These are phyloP conservation scores for Gymnopithys bicolor DNA, from an alignment of 2,797 vertebrate species.

Conservation along the genomic window DNA sequence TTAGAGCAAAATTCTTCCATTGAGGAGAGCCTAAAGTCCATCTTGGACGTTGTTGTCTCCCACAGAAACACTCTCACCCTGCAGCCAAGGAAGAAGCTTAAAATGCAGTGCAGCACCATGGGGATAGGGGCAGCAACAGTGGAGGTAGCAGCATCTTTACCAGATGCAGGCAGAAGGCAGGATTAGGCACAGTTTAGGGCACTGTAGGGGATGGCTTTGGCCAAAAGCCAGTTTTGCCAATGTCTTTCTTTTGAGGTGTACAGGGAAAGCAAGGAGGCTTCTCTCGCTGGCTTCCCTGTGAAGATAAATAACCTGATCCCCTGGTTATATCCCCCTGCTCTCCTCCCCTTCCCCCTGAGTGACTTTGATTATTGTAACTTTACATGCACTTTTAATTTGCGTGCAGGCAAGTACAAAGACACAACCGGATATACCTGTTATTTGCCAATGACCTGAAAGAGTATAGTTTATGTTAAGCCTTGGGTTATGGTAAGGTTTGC, in stretches of 20 bases:
- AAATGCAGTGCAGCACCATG: accelerated
- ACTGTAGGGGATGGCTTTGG: constrained; percentile 21
- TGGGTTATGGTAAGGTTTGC: constrained; percentile 81
- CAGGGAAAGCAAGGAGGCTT: constrained; percentile 43
- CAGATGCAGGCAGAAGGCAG: background rate
- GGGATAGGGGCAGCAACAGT: background rate
- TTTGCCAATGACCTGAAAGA: constrained; percentile 82
- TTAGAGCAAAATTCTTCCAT: background rate
- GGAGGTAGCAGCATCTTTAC: background rate
- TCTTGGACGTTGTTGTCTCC: background rate
- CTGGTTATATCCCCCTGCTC: constrained; percentile 65
- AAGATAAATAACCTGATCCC: constrained; percentile 70
- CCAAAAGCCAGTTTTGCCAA: constrained; percentile 17
- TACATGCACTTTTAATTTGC: constrained; percentile 76
- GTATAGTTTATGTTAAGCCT: constrained; percentile 82
- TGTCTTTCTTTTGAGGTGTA: constrained; percentile 59
- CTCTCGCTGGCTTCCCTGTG: constrained; percentile 16
- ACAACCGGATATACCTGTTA: constrained; percentile 87
- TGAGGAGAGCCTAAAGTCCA: background rate
- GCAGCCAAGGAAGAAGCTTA: background rate
- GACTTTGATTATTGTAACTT: constrained; percentile 77
- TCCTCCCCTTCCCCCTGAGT: constrained; percentile 71
- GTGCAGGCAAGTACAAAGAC: constrained; percentile 78
- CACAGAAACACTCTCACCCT: background rate
- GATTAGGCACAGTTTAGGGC: background rate